phyloP scores from a whole-genome alignment of 2,113 vertebrate genomes.

The Tachuris rubrigastra region DNA sequence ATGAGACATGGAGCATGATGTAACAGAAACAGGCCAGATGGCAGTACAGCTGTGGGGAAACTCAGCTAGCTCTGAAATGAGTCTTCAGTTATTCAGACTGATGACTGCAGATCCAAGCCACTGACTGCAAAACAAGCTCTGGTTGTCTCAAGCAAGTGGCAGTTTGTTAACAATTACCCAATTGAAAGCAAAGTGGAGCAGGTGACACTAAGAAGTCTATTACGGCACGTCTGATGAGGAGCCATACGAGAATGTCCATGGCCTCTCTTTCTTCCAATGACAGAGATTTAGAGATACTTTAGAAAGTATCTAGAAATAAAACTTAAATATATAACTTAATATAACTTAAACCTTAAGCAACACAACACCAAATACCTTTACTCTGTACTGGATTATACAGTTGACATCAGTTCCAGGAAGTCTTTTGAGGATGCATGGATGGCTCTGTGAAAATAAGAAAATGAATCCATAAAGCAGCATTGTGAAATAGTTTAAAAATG shows the following conservation, averaged over 20 bases:
- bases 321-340: background rate
- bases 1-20: conserved; percentile 60
- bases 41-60: conserved; percentile 50
- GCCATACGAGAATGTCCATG: accelerated
- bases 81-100: conserved; percentile 6
- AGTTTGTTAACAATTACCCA: conserved; percentile 19
- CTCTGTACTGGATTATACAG: background rate
- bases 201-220: background rate
- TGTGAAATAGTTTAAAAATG: background rate
- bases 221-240: background rate
- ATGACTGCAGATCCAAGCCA: background rate
- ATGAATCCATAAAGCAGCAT: background rate
- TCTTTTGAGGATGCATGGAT: background rate
- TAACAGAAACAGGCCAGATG: conserved; percentile 63
- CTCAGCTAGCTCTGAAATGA: conserved; percentile 41
- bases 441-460: background rate
- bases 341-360: background rate
- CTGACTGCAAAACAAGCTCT: background rate
- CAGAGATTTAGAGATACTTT: background rate
- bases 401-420: background rate
- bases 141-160: background rate
- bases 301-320: background rate
- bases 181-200: conserved; percentile 11
- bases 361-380: background rate
- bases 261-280: background rate